Percentiles rank a stretch among this genome's conserved stretches.
These are phyloP conservation scores for Hypanus sabinus DNA, from an alignment of 2,113 vertebrate genomes.

Conservation along the genomic window DNA sequence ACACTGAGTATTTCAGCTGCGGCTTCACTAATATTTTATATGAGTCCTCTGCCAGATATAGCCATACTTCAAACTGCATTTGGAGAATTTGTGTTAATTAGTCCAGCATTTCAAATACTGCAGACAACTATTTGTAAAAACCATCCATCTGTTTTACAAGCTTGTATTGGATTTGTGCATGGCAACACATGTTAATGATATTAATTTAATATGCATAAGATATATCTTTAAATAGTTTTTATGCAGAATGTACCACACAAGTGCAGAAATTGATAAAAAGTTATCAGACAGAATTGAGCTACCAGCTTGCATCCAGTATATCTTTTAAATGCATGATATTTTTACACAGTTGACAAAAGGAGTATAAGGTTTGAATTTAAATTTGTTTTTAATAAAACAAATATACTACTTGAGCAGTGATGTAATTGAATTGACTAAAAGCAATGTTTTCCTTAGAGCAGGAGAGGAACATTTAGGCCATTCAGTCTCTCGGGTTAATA, in stretches of 20 bases:
- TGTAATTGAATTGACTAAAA: neutral
- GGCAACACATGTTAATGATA: slow-evolving; percentile 1
- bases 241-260: neutral
- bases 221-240: neutral
- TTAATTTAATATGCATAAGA: neutral
- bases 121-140: slow-evolving; percentile 11
- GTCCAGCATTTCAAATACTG: neutral
- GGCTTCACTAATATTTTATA: too few species aligned
- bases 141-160: neutral
- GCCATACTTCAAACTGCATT: neutral
- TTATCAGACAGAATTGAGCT: neutral
- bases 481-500: neutral
- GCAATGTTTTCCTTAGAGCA: neutral
- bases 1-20: too few species aligned
- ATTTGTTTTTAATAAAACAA: neutral
- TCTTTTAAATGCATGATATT: neutral
- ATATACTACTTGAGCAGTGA: neutral
- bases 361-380: neutral
- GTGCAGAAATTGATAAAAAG: neutral
- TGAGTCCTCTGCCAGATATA: neutral
- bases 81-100: neutral
- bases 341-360: neutral
- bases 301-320: neutral
- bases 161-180: neutral
- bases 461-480: neutral